Base-by-base conservation (phyloP, 2,888 invertebrate genomes). In the Cephonodes hylas region DNA sequence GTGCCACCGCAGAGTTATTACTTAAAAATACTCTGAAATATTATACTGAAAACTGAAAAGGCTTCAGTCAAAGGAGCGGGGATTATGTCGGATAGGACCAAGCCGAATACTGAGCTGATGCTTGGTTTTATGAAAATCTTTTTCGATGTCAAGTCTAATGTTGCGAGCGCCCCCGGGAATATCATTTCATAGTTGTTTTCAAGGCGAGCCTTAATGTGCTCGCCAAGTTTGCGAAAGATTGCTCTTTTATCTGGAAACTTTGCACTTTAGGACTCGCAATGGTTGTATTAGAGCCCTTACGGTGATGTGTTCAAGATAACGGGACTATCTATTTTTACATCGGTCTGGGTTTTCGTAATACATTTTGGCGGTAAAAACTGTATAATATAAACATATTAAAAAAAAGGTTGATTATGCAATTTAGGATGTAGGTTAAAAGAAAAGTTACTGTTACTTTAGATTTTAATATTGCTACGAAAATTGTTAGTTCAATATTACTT, bases 111-210 rank as follows among this genome's bases (percentile, higher is more conserved):
- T 27, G 23, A 45, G 45, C 45, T 13, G 31, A 53, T 27, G 53
- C 27, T 27, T 15, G 27, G 15, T 44, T 44, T 44, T 25, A 58
- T 44, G 27, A 59, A 58, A 59, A 59, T 42, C 58, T 27, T 59
- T 59, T 59, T 59, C 27, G 18, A 59, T 42, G 58, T 44, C 58
- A 42, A 27, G 58, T 44, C 44, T 59, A 59, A 42, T 27, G 58
- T 27, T 59, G 58, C 8, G 27, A 27, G 27, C 25, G 18, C 44
- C 44, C 25, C 13, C 20, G 58, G 25, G 44, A 59, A 44, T 59
- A 59, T 59, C 42, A 59, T 59, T 59, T 53, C 31, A 53, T 53
- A 53, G 53, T 53, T 53, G 53, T 53, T 53, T 53, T 53, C 53
- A 31, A 53, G 31, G 31, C n/a, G 27, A 53, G 8, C 31, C 53